Evolutionary conservation across 2,797 vertebrate species (phyloP).

Genomic region (Coreius guichenoti): DNA sequence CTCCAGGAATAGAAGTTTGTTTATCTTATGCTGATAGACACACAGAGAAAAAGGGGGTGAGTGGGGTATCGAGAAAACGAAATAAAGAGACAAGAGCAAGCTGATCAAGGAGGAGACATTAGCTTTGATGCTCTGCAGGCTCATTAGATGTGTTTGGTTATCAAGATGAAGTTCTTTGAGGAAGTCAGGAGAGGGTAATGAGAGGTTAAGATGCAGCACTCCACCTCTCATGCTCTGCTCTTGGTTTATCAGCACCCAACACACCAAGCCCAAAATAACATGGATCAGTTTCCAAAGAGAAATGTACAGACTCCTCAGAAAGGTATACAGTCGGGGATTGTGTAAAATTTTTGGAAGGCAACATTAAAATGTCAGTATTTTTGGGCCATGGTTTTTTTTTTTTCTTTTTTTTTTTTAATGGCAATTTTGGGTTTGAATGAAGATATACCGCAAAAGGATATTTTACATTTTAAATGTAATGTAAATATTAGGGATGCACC

Average conservation of each 20-base stretch:
- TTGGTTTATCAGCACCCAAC: conserved; percentile 25
- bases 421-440: not conserved
- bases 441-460: not conserved
- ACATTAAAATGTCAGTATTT: not conserved
- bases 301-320: not conserved
- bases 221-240: conserved; percentile 10
- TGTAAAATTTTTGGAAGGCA: not conserved
- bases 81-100: conserved; percentile 27
- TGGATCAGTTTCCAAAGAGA: conserved; percentile 7
- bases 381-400: not conserved
- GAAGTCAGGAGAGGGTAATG: conserved; percentile 42
- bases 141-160: conserved; percentile 47
- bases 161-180: conserved; percentile 43
- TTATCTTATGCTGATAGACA: conserved; percentile 3
- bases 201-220: conserved; percentile 46
- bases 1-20: not conserved
- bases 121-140: conserved; percentile 36
- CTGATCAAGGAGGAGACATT: conserved; percentile 30
- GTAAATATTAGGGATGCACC: too few relatives aligned
- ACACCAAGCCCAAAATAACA: not conserved
- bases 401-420: not conserved
- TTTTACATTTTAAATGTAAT: too few relatives aligned
- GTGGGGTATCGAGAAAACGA: conserved; percentile 6
- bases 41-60: not conserved
- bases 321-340: not conserved